Percentiles rank a stretch among this genome's conserved stretches.
phyloP scores from a whole-genome alignment of 2,113 vertebrate genomes.

The Arenaria interpres region DNA sequence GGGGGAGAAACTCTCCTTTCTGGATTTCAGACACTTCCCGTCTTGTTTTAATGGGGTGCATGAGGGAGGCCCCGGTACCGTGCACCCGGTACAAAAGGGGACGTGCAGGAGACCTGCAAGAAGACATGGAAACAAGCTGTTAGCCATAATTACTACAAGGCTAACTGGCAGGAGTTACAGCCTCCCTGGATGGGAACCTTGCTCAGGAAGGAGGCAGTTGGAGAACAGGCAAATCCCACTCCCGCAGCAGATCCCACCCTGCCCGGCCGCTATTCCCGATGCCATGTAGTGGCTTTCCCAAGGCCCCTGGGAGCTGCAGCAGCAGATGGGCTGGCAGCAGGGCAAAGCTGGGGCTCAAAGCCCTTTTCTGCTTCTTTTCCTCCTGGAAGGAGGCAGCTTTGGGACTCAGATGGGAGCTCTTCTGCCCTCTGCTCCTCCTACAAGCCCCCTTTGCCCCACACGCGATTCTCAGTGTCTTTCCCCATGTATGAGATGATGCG shows the following conservation, averaged over 20 bases:
- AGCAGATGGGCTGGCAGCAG: conserved; percentile 28
- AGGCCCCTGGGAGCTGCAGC: not conserved
- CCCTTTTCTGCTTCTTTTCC: not conserved
- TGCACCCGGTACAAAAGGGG: not conserved
- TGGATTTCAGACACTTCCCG: not conserved
- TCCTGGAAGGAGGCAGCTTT: not conserved
- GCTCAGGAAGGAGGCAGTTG: not conserved
- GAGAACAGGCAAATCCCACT: not conserved
- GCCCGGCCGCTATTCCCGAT: not conserved
- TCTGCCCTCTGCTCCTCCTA: not conserved
- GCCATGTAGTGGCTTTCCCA: not conserved
- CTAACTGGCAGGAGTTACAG: conserved; percentile 8
- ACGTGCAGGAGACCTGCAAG: not conserved
- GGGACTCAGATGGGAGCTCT: not conserved
- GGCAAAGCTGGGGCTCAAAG: not conserved
- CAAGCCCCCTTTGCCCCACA: not conserved
- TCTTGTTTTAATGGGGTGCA: not conserved
- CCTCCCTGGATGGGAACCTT: conserved; percentile 24
- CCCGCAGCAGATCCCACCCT: not conserved
- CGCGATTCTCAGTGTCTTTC: not conserved
- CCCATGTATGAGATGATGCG: not conserved
- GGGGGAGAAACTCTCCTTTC: not conserved
- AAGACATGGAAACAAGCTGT: conserved; percentile 53
- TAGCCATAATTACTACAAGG: conserved; percentile 47
- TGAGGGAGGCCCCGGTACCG: not conserved